Conservation (phyloP, 2,888 invertebrate genomes). For the Tridacna gigas region DNA sequence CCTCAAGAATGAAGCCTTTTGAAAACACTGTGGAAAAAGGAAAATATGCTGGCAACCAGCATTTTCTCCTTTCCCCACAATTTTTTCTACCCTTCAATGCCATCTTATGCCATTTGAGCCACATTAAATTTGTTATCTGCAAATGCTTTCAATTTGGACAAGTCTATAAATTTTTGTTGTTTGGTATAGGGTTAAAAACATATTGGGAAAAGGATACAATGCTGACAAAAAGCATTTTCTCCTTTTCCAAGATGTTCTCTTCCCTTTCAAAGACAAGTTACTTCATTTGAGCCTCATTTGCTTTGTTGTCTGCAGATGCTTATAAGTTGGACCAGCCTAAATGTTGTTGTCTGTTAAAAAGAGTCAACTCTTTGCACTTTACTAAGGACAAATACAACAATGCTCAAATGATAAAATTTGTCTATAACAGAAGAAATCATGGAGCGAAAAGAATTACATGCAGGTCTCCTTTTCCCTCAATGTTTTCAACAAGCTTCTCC, state of each 20-base stretch:
- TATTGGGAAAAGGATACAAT: not conserved
- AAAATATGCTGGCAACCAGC: not conserved
- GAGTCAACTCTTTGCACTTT: too few species aligned
- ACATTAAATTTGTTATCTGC: not conserved
- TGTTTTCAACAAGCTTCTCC: too few species aligned
- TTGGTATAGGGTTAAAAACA: not conserved
- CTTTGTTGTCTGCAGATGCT: too few species aligned
- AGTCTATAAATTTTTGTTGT: not conserved
- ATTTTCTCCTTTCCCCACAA: not conserved
- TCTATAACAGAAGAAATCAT: too few species aligned
- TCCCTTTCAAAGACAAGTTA: too few species aligned
- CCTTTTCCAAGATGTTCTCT: not conserved
- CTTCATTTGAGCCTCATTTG: too few species aligned
- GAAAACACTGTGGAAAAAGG: not conserved
- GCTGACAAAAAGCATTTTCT: not conserved
- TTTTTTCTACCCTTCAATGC: not conserved
- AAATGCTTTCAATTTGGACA: not conserved
- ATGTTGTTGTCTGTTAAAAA: too few species aligned
- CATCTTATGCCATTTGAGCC: not conserved
- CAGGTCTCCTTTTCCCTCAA: too few species aligned
- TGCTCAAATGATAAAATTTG: too few species aligned
- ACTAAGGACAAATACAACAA: too few species aligned
- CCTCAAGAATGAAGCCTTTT: not conserved
- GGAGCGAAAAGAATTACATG: too few species aligned
- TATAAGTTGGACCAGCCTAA: too few species aligned